These are phyloP conservation scores for Pectinophora gossypiella DNA, from an alignment of 1,140 invertebrate species.

Conservation along the genomic window DNA sequence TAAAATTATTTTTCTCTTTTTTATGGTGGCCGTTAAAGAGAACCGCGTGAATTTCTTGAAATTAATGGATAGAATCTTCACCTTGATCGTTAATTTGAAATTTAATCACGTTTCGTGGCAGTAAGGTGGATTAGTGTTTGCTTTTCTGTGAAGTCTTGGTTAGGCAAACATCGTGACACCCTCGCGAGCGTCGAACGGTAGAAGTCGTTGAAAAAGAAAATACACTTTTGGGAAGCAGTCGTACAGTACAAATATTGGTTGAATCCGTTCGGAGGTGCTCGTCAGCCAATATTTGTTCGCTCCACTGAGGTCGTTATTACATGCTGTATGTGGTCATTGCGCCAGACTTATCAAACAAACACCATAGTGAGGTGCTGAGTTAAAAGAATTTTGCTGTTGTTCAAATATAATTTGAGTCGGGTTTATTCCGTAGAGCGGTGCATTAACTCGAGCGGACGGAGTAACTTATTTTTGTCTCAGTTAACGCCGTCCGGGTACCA, in stretches of 20 bases:
- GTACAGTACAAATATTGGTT: conserved; percentile 64
- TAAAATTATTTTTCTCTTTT: conserved; percentile 4
- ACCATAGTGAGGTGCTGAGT: too few relatives aligned
- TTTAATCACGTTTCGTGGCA: not conserved
- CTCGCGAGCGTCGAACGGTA: conserved; percentile 52
- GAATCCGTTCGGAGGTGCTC: conserved; percentile 62
- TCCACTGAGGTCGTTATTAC: conserved; percentile 58
- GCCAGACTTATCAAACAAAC: not conserved
- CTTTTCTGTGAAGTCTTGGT: conserved; percentile 21
- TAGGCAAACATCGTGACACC: conserved; percentile 46
- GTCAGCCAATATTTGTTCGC: conserved; percentile 59
- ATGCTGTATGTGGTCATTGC: conserved; percentile 35
- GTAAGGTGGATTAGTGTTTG: conserved; percentile 3
- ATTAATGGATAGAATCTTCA: not conserved
- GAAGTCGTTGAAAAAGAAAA: conserved; percentile 67
- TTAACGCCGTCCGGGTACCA: conserved; percentile 43
- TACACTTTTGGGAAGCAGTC: conserved; percentile 67
- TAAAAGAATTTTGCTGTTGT: not conserved
- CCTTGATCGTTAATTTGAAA: not conserved
- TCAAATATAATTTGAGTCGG: not conserved
- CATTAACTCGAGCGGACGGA: conserved; percentile 25
- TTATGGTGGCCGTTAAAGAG: not conserved
- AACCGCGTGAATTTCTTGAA: not conserved
- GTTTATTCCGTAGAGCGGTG: not conserved
- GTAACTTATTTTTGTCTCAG: conserved; percentile 64